A percentile compares a stretch with the other conserved stretches of the same genome.
phyloP scores from a whole-genome alignment of 1,140 invertebrate species.

The Drosophila azteca region DNA sequence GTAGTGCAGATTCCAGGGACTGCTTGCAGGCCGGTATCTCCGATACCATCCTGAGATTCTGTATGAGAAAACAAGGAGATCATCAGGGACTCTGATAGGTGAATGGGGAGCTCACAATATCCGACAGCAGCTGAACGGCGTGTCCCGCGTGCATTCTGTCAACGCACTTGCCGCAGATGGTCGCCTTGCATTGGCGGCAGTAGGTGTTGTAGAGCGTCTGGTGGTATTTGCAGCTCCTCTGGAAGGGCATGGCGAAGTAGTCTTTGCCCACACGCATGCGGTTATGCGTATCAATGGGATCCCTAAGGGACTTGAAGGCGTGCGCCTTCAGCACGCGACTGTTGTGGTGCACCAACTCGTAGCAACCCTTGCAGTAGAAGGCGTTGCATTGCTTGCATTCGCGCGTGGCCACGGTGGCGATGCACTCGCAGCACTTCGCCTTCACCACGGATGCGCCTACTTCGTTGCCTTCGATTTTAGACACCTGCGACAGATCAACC shows the following conservation, averaged over 20 bases:
- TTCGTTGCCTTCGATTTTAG: neutral
- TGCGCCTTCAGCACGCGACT: conserved; percentile 68
- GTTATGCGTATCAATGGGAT: neutral
- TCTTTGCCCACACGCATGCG: conserved; percentile 35
- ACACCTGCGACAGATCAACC: conserved; percentile 35
- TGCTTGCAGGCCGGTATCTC: conserved; percentile 38
- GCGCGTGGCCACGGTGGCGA: conserved; percentile 19
- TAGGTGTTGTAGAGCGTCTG: conserved; percentile 10
- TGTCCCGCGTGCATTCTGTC: conserved; percentile 13
- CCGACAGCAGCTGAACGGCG: neutral
- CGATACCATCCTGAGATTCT: conserved; percentile 35
- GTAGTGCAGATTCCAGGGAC: conserved; percentile 26
- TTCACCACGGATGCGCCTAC: neutral
- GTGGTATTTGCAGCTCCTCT: conserved; percentile 28
- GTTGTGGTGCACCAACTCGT: conserved; percentile 55
- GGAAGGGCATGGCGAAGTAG: conserved; percentile 30
- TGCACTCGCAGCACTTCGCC: conserved; percentile 66
- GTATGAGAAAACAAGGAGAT: neutral
- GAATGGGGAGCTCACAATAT: conserved; percentile 28
- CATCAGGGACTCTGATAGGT: neutral
- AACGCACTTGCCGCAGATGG: conserved; percentile 20
- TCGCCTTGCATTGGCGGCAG: conserved; percentile 37
- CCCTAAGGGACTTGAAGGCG: conserved; percentile 6
- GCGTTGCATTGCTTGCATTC: conserved; percentile 65
- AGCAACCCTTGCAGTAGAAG: conserved; percentile 64